Evolutionary conservation across 2,888 invertebrate species (phyloP).

Genomic region (Gortyna flavago): DNA sequence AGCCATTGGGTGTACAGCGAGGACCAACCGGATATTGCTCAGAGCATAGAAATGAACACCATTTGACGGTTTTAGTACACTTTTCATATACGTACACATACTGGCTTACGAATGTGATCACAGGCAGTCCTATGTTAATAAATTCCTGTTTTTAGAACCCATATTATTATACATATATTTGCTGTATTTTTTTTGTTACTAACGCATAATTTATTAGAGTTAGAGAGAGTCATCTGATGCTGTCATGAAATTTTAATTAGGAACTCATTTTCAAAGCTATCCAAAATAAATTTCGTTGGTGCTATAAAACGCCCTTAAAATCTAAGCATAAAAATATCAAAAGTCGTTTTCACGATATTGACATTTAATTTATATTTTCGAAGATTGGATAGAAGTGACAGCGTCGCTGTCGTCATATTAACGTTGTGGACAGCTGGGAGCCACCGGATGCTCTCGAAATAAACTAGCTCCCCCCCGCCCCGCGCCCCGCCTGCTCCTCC

Average conservation of each 20-base stretch:
- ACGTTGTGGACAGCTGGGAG: conserved; percentile 85
- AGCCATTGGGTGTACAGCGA: conserved; percentile 64
- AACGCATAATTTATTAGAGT: conserved; percentile 23
- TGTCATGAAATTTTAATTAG: conserved; percentile 41
- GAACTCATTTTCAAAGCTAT: conserved; percentile 11
- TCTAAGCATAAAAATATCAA: conserved; percentile 46
- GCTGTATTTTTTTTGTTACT: conserved; percentile 10
- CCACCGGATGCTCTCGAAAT: conserved; percentile 87
- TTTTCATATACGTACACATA: conserved; percentile 64
- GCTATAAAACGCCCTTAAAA: conserved; percentile 28
- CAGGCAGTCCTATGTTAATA: conserved; percentile 45
- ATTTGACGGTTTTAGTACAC: conserved; percentile 70
- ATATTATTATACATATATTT: not conserved
- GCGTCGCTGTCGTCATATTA: conserved; percentile 85
- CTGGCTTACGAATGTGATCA: conserved; percentile 66
- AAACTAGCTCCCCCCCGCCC: conserved; percentile 71
- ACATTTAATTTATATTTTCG: conserved; percentile 83
- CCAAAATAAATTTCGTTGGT: conserved; percentile 23
- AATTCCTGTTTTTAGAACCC: conserved; percentile 26
- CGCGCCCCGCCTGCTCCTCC: conserved; percentile 55
- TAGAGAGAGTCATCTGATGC: conserved; percentile 6
- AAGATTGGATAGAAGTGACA: conserved; percentile 82
- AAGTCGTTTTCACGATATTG: conserved; percentile 72
- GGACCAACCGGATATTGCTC: conserved; percentile 76
- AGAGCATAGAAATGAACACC: conserved; percentile 74